These are phyloP conservation scores for Heliconius eleuchia DNA, from an alignment of 1,140 invertebrate species.

Conservation along the genomic window DNA sequence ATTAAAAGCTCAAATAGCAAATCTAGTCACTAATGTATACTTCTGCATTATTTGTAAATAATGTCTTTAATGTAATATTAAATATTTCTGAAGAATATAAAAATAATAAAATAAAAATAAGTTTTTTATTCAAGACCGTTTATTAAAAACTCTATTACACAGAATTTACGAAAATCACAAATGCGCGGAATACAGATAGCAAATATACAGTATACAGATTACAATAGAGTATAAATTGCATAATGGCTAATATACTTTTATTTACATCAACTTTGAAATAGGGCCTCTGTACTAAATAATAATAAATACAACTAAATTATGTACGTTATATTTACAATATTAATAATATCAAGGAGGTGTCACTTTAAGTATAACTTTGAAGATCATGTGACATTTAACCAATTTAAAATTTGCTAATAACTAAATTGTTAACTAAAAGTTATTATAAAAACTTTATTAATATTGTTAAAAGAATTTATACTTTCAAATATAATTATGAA, in stretches of 20 bases:
- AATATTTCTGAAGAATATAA: constrained; percentile 10
- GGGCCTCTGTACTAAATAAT: constrained; percentile 1
- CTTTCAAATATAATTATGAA: too few species aligned
- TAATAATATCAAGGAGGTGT: background rate
- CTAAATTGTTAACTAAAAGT: too few species aligned
- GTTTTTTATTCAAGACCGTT: constrained; percentile 41
- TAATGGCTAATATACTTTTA: constrained; percentile 41
- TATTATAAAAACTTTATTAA: too few species aligned
- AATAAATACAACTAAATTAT: background rate
- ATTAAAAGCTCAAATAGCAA: constrained; percentile 9
- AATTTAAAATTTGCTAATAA: too few species aligned
- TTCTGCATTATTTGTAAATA: constrained; percentile 18
- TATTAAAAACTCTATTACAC: constrained; percentile 66
- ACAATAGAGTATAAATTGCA: constrained; percentile 25
- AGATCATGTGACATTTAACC: too few species aligned
- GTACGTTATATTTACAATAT: background rate
- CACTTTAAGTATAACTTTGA: background rate
- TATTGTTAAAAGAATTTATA: too few species aligned
- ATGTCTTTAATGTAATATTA: background rate
- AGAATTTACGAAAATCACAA: constrained; percentile 51
- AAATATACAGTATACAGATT: constrained; percentile 43
- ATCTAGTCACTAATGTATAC: constrained; percentile 16
- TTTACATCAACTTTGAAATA: constrained; percentile 45
- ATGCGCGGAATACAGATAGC: constrained; percentile 37
- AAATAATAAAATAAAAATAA: background rate